A percentile compares a stretch with the other conserved stretches of the same genome.
Evolutionary conservation across 2,888 invertebrate genomes (phyloP).

Genomic region (Volucella zonaria): DNA sequence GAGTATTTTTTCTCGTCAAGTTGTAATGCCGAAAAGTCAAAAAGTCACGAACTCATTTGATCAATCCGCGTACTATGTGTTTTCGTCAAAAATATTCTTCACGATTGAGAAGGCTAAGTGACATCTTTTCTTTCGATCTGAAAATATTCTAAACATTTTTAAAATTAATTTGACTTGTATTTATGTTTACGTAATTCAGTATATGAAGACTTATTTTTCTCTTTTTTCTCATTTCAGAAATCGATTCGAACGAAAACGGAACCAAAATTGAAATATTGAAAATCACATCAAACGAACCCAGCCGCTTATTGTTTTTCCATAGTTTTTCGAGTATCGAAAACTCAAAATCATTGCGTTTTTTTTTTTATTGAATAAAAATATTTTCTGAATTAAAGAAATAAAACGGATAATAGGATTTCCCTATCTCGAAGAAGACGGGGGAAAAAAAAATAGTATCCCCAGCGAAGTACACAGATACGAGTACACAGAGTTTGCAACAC

Average conservation of each 20-base stretch:
- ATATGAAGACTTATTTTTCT: neutral
- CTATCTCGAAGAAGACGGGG: constrained; percentile 9
- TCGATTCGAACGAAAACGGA: constrained; percentile 72
- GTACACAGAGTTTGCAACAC: constrained; percentile 41
- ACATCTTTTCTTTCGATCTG: too few species aligned
- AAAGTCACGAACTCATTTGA: too few species aligned
- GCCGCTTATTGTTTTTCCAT: constrained; percentile 18
- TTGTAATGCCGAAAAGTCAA: too few species aligned
- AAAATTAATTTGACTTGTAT: too few species aligned
- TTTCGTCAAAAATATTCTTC: constrained; percentile 12
- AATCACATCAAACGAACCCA: constrained; percentile 35
- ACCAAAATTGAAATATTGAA: constrained; percentile 38
- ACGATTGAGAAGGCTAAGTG: too few species aligned
- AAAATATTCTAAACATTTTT: too few species aligned
- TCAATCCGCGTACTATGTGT: neutral
- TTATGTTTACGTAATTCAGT: too few species aligned
- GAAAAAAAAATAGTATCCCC: constrained; percentile 37
- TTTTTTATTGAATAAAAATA: constrained; percentile 22
- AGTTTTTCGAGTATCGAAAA: constrained; percentile 37
- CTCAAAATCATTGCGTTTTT: constrained; percentile 20
- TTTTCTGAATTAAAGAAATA: neutral
- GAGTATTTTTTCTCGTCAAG: too few species aligned
- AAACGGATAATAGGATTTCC: constrained; percentile 50
- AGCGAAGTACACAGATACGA: constrained; percentile 67
- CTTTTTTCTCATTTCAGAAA: constrained; percentile 59